Evolutionary conservation across 2,888 invertebrate species (phyloP), one percentile per base, ranked within the genome.

Genomic region (Lordiphosa andalusiaca): DNA sequence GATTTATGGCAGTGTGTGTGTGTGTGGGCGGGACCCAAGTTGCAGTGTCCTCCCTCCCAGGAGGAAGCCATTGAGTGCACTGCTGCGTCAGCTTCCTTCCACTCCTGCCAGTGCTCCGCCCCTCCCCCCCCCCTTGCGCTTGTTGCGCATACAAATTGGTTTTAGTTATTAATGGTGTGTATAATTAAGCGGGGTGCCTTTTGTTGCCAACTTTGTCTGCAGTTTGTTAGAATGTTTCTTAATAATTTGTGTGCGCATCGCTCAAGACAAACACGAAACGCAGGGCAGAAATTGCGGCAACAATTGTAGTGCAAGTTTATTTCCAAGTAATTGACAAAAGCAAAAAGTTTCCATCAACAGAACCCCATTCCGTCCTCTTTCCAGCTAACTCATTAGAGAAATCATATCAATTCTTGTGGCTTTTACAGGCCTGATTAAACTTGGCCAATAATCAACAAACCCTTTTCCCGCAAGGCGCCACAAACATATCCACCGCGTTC

Each of bases 131-230:
- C n/a, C 30, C 50, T 40, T 65, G 61, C 65, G 67, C 73, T 68
- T 68, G 75, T 68, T 68, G 81, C 67, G 65, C 84, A 83, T 77
- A 77, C 77, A 77, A 77, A 77, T 77, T 77, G 77, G 77, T 77
- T 77, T 77, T 77, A 77, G 84, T 77, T 77, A 77, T 77, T 77
- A 83, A 77, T 77, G 77, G 77, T 76, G 76, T 77, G 77, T 77
- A 77, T 77, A 77, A 83, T 77, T 77, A 77, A 77, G 77, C 84
- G 71, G 55, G 52, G 60, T 67, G 73, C 68, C 77, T 83, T 80
- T 77, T 83, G 76, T 77, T 81, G 60, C 66, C 82, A 83, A 77
- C 77, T 83, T 80, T 77, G 77, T 76, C 77, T 80, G 69, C 75
- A 77, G 73, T 80, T 83, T 83, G 84, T 54, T 69, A 65, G 73